Evolutionary conservation across 2,113 vertebrate species (phyloP), one percentile per base, ranked within the genome.

Genomic region (Lutjanus erythropterus): DNA sequence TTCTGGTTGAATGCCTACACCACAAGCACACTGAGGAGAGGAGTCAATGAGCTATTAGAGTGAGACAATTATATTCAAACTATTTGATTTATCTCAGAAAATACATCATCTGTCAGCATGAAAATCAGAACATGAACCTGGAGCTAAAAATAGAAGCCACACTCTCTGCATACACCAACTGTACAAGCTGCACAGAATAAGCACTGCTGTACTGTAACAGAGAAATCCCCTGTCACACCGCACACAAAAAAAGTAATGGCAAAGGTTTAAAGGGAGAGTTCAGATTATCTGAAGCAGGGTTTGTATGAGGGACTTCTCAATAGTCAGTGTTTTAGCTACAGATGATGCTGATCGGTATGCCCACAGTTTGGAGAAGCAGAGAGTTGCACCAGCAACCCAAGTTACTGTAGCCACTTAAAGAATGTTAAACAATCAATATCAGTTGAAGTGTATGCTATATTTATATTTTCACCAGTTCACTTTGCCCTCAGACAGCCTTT

Each of bases 71-170:
- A 35, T 80, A 62, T 69, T 71, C 68, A 78, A 81, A 71, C 44
- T 52, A 49, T 86, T 59, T 61, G 59, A 80, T 71, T 21, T 37
- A 75, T 56, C n/a, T 72, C 71, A 25, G 71, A 49, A 81, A 80
- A 41, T 7, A 49, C 52, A 71, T 78, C 59, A 53, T 70, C 53
- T 74, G 70, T 69, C 46, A 49, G 39, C 64, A 65, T 75, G 15
- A 62, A 75, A 75, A 77, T 81, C 29, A 66, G 19, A 81, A 52
- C 6, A 12, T 14, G 19, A 81, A 52, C 6, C 15, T 14, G 25
- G 16, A 39, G 62, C 74, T 80, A 81, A 81, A 90, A 82, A 83
- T 74, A 87, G 65, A 87, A 61, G 27, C 37, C 42, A 60, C 46
- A 75, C 53, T 71, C 27, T 66, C 50, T 59, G 71, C 62, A 31